A percentile compares a stretch with the other conserved stretches of the same genome.
phyloP scores from a whole-genome alignment of 2,888 invertebrate genomes.

The Parasteatoda lunata region DNA sequence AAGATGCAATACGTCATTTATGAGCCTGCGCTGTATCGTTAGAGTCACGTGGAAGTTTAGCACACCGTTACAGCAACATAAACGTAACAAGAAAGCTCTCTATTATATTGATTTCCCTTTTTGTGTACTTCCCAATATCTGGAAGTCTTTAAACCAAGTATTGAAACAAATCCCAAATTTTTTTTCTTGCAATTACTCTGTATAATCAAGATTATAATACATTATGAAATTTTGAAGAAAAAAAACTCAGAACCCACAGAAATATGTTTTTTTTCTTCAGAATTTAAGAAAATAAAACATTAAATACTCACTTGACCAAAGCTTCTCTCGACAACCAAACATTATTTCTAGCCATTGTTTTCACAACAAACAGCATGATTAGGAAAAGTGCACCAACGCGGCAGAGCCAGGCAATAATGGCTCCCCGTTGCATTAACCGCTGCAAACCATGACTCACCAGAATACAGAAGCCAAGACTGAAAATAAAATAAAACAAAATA shows the following conservation, averaged over 20 bases:
- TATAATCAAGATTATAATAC: not conserved
- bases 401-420: slow-evolving; percentile 58
- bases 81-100: too few species aligned
- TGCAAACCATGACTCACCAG: slow-evolving; percentile 83
- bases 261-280: not conserved
- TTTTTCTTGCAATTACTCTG: not conserved
- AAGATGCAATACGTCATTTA: too few species aligned
- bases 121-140: too few species aligned
- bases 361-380: slow-evolving; percentile 80
- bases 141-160: too few species aligned
- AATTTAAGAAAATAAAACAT: not conserved
- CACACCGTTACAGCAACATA: too few species aligned
- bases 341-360: slow-evolving; percentile 82
- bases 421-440: slow-evolving; percentile 67
- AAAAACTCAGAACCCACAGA: not conserved
- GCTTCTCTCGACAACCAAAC: slow-evolving; percentile 87
- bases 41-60: too few species aligned
- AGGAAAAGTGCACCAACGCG: slow-evolving; percentile 74
- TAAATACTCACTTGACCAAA: slow-evolving; percentile 81
- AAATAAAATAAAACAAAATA: slow-evolving; percentile 67
- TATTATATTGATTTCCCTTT: too few species aligned
- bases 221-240: not conserved
- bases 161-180: not conserved
- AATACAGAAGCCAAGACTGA: slow-evolving; percentile 86
- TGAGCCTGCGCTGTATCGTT: too few species aligned